A percentile compares a stretch with the other conserved stretches of the same genome.
Evolutionary conservation across 2,888 invertebrate species (phyloP).

Genomic region (Thera obeliscata): DNA sequence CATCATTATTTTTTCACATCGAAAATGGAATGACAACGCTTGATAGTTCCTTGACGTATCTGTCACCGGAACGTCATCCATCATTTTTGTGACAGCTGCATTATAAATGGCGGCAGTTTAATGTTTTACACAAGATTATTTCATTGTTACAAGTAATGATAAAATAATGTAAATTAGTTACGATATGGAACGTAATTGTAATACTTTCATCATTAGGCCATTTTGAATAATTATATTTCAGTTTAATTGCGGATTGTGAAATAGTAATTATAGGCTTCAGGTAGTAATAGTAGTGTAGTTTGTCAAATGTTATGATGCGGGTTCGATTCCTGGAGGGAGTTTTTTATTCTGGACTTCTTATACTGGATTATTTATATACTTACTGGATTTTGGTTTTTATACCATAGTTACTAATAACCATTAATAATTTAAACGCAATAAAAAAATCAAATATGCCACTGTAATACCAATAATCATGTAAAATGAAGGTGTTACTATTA

Average conservation of each 20-base stretch:
- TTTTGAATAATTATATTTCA: constrained; percentile 1
- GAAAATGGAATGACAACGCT: constrained; percentile 14
- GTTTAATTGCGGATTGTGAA: background rate
- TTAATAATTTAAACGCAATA: no score
- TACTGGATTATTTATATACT: no score
- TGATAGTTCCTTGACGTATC: constrained; percentile 19
- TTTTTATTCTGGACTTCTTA: no score
- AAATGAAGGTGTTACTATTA: no score
- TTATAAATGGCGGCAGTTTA: constrained; percentile 22
- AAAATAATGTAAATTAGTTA: constrained; percentile 15
- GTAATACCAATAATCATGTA: no score
- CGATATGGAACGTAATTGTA: constrained; percentile 8
- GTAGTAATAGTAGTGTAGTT: background rate
- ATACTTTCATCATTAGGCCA: constrained; percentile 8
- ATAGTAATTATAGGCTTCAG: background rate
- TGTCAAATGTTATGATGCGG: no score
- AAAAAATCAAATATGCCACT: no score
- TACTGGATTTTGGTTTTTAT: no score
- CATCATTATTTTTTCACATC: constrained; percentile 4
- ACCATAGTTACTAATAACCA: no score
- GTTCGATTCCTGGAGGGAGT: no score
- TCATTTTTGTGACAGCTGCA: constrained; percentile 29
- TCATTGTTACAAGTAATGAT: constrained; percentile 16
- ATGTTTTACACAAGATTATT: constrained; percentile 18
- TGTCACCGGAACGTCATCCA: constrained; percentile 26